Conservation (phyloP, 2,113 vertebrate genomes). For the Protobothrops mucrosquamatus region DNA sequence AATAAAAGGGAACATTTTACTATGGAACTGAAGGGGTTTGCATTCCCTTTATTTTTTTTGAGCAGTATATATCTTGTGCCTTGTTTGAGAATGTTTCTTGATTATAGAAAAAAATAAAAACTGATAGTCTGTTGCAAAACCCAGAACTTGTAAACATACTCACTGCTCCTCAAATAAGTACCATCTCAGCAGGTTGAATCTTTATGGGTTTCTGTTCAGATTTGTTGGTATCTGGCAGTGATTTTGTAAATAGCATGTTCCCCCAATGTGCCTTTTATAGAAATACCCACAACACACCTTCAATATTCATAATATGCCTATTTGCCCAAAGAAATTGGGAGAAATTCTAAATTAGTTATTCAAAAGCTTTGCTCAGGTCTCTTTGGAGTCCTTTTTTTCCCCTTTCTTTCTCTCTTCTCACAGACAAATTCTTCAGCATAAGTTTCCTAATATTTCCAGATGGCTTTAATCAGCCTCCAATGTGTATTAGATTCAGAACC, state of each 20-base stretch:
- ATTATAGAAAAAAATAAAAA: not conserved
- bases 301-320: not conserved
- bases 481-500: not conserved
- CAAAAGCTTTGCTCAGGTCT: not conserved
- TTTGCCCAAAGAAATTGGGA: not conserved
- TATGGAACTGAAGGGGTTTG: too few relatives aligned
- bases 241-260: not conserved
- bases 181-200: not conserved
- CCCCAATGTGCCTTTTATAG: not conserved
- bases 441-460: not conserved
- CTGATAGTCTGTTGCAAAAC: not conserved
- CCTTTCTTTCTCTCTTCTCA: not conserved
- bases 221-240: not conserved
- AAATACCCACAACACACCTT: not conserved
- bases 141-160: not conserved
- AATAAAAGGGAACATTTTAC: too few relatives aligned
- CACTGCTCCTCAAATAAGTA: not conserved
- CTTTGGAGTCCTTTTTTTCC: not conserved
- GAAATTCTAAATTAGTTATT: not conserved
- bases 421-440: too few relatives aligned
- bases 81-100: not conserved
- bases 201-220: not conserved
- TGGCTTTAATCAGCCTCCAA: not conserved
- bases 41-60: too few relatives aligned
- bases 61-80: too few relatives aligned